Conservation (phyloP, 2,113 vertebrate genomes). For the Thalassarche chlororhynchos region DNA sequence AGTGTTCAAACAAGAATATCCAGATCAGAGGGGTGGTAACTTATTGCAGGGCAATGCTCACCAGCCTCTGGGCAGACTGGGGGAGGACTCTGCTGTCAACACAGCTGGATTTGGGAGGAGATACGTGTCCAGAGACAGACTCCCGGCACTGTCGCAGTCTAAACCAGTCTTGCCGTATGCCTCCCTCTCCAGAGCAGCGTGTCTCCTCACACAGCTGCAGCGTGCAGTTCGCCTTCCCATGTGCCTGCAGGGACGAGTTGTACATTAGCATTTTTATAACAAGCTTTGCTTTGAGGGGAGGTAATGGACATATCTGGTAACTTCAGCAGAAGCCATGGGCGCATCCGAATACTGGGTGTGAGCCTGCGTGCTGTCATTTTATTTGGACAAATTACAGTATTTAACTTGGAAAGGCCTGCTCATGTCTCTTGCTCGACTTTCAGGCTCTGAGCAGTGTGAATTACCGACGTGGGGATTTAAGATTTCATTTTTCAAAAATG, state of each 20-base stretch:
- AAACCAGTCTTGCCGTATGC: neutral
- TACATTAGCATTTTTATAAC: neutral
- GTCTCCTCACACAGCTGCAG: neutral
- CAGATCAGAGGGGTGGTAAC: conserved; percentile 39
- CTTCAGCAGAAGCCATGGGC: neutral
- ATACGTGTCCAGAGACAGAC: neutral
- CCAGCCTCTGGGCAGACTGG: conserved; percentile 17
- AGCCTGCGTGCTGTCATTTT: neutral
- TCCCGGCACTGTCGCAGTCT: neutral
- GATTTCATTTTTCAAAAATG: neutral
- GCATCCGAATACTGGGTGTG: neutral
- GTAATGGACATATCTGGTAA: neutral
- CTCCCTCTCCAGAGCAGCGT: neutral
- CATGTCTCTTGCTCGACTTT: neutral
- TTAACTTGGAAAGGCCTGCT: conserved; percentile 6
- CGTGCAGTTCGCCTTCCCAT: neutral
- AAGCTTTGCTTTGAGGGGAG: neutral
- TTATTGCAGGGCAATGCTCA: neutral
- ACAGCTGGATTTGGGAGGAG: conserved; percentile 5
- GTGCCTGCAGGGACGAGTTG: neutral
- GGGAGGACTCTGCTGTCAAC: neutral
- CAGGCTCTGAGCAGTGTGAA: neutral
- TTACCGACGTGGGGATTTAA: neutral
- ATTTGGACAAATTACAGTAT: neutral
- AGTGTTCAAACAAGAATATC: conserved; percentile 49